These are phyloP conservation scores for Leucosticte australis DNA, from an alignment of 2,113 vertebrate species.

Conservation along the genomic window DNA sequence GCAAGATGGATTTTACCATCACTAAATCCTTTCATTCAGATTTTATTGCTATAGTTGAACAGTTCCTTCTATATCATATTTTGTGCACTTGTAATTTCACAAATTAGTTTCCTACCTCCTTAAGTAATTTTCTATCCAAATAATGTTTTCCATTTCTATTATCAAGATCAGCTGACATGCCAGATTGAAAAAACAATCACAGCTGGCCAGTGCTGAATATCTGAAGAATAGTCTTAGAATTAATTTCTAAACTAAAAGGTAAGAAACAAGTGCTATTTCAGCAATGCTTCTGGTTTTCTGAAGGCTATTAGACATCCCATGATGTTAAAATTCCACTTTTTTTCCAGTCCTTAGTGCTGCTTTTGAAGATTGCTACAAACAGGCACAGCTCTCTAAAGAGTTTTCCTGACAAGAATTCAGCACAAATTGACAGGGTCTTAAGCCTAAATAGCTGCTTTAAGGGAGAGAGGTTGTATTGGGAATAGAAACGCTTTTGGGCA, in stretches of 20 bases:
- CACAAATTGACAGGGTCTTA: neutral
- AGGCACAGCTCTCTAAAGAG: neutral
- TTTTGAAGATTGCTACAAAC: conserved; percentile 23
- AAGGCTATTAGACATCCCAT: neutral
- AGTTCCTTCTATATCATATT: neutral
- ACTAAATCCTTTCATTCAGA: neutral
- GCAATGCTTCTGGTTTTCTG: neutral
- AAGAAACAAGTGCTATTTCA: conserved; percentile 1
- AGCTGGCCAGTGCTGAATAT: neutral
- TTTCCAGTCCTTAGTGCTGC: neutral
- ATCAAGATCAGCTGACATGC: neutral
- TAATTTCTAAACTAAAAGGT: neutral
- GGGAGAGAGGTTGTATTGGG: neutral
- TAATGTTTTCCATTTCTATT: neutral
- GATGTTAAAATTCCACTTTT: neutral
- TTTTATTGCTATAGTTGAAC: neutral
- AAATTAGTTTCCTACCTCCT: neutral
- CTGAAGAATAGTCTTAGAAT: neutral
- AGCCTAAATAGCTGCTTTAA: neutral
- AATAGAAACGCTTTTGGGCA: neutral
- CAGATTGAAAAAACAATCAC: neutral
- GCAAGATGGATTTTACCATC: neutral
- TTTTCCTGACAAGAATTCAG: neutral
- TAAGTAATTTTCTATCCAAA: neutral
- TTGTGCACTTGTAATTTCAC: neutral